Percentiles rank a stretch among this genome's conserved stretches.
Conservation (phyloP, 92 coral and sea anemone species). For the Zoanthus sociatus region DNA sequence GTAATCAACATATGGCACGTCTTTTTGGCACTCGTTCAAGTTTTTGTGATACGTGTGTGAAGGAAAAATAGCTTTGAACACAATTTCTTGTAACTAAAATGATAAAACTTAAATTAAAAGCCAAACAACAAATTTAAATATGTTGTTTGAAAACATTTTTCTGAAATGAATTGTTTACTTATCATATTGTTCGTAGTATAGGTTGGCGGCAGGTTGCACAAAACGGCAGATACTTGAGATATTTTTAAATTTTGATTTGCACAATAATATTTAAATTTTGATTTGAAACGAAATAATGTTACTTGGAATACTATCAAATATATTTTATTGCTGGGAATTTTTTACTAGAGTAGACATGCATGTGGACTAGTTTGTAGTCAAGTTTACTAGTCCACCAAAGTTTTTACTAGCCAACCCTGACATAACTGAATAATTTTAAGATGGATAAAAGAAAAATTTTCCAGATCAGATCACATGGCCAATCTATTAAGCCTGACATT, state of each 20-base stretch:
- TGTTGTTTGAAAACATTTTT: neutral
- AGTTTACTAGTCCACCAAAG: too few relatives aligned
- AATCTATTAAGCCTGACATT: slow-evolving; percentile 7
- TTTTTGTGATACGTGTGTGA: too few relatives aligned
- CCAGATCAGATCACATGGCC: neutral
- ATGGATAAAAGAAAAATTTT: slow-evolving; percentile 42
- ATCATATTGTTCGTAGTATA: neutral
- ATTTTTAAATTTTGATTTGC: neutral
- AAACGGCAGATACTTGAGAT: slow-evolving; percentile 4
- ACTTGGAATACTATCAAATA: too few relatives aligned
- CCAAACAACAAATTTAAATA: too few relatives aligned
- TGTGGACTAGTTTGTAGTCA: neutral
- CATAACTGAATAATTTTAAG: slow-evolving; percentile 37
- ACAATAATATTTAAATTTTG: too few relatives aligned
- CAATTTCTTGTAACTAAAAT: too few relatives aligned
- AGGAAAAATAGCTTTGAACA: too few relatives aligned
- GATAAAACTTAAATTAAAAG: too few relatives aligned
- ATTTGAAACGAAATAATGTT: too few relatives aligned
- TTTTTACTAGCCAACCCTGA: neutral
- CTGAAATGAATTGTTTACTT: slow-evolving; percentile 8
- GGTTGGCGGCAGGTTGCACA: slow-evolving; percentile 18
- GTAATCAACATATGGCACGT: too few relatives aligned
- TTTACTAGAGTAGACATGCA: neutral
- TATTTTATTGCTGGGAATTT: neutral
- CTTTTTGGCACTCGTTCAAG: too few relatives aligned